Evolutionary conservation across 2,113 vertebrate genomes (phyloP).

Genomic region (Microcebus griseorufus): DNA sequence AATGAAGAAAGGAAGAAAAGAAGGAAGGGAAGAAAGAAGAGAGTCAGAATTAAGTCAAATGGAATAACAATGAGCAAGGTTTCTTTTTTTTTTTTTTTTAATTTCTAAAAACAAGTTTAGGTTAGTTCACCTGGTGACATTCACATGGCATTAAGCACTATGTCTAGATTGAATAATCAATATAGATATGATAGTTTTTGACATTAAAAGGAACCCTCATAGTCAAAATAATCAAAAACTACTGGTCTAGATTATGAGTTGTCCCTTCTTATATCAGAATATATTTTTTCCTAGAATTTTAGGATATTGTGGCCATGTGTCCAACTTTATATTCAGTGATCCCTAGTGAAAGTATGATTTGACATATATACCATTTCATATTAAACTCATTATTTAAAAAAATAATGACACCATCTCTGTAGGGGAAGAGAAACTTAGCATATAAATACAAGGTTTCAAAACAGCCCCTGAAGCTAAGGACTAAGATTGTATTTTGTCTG

Average conservation of each 20-base stretch:
- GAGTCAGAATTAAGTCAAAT: neutral
- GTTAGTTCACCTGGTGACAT: neutral
- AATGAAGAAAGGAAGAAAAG: neutral
- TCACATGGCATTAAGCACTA: neutral
- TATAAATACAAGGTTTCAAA: slow-evolving; percentile 48
- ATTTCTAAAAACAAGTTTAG: neutral
- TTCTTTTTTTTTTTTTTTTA: neutral
- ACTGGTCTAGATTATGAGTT: slow-evolving; percentile 19
- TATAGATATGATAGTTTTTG: neutral
- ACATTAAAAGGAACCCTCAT: neutral
- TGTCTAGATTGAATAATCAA: slow-evolving; percentile 10
- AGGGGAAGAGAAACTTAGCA: slow-evolving; percentile 19
- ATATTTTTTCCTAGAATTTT: neutral
- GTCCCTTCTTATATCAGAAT: neutral
- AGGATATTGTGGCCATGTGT: slow-evolving; percentile 33
- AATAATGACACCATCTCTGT: slow-evolving; percentile 29
- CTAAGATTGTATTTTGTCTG: slow-evolving; percentile 41
- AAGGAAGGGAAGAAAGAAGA: neutral
- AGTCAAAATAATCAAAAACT: slow-evolving; percentile 29
- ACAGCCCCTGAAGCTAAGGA: slow-evolving; percentile 19
- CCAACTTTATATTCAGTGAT: slow-evolving; percentile 35
- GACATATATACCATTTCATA: slow-evolving; percentile 53
- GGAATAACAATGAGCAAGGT: neutral
- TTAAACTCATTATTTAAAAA: slow-evolving; percentile 56
- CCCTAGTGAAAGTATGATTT: slow-evolving; percentile 8